Conservation (phyloP, 2,888 invertebrate species). For the Alviniconcha strummeri region DNA sequence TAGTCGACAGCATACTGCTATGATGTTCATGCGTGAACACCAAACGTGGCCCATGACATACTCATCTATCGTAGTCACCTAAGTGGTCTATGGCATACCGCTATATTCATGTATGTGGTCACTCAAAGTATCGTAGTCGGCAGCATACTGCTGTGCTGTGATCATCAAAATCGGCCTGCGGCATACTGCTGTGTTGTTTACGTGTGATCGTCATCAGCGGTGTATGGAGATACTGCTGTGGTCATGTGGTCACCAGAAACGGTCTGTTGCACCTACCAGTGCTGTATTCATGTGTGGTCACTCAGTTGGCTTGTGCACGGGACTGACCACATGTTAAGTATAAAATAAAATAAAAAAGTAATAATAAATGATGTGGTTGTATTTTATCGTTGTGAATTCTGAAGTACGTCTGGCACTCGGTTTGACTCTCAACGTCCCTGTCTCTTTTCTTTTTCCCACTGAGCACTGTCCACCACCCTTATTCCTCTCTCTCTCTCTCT, state of each 20-base stretch:
- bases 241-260: too few relatives aligned
- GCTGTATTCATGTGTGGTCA: constrained; percentile 64
- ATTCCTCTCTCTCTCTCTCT: background rate
- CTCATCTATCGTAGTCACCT: too few relatives aligned
- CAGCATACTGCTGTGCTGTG: constrained; percentile 59
- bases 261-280: too few relatives aligned
- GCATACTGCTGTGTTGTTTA: too few relatives aligned
- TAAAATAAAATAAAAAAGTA: constrained; percentile 15
- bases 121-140: constrained; percentile 72
- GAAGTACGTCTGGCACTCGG: too few relatives aligned
- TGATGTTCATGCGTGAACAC: too few relatives aligned
- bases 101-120: constrained; percentile 68
- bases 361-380: background rate
- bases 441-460: background rate
- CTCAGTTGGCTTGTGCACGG: constrained; percentile 73
- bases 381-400: background rate
- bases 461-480: background rate
- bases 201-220: too few relatives aligned
- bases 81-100: too few relatives aligned
- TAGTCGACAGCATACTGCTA: too few relatives aligned
- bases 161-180: too few relatives aligned
- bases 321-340: background rate
- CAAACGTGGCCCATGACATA: too few relatives aligned
- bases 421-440: background rate
- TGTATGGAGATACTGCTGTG: too few relatives aligned